Base-by-base conservation (phyloP, 2,113 vertebrate genomes). In the Amazona vittata region DNA sequence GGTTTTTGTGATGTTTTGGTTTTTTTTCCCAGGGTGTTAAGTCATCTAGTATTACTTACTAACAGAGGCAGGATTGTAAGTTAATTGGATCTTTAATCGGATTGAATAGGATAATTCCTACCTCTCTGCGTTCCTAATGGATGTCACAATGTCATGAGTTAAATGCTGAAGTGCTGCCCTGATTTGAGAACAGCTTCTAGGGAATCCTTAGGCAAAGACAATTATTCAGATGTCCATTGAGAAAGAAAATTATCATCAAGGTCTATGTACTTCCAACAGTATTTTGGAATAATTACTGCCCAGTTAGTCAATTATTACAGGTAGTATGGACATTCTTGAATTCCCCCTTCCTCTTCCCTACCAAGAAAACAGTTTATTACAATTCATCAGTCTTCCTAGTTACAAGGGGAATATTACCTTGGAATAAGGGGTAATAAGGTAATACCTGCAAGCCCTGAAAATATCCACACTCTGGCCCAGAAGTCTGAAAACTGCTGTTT, bases 31-130 rank as follows among this genome's bases (percentile, higher is more conserved):
- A 87, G 70, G 43, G 37, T 73, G 75, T 91, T 35, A 65, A 89
- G 74, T 87, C 65, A 43, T 41, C 47, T 25, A 35, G 31, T 62
- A 29, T 89, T 65, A 64, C 47, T 94, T 73, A 82, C 89, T 62
- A 89, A n/a, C 39, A 46, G 65, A 44, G 92, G 68, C 26, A 65
- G 81, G 80, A 92, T 90, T 91, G 83, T 31, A 49, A 84, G 19
- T 53, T 96, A 96, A 95, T 95, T 96, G 96, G 89, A 86, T 93
- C 90, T 92, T 95, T 94, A 96, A 96, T 95, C 77, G 33, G 94
- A 94, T 94, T 94, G 80, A 79, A 62, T 76, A 21, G 86, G 90
- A 81, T 95, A 96, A 96, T 94, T 96, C 92, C 89, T 92, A 91
- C 86, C 92, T 94, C 95, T 88, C 89, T 73, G 43, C 3, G 0